Evolutionary conservation across 1,140 invertebrate genomes (phyloP).

Genomic region (Drosophila littoralis): DNA sequence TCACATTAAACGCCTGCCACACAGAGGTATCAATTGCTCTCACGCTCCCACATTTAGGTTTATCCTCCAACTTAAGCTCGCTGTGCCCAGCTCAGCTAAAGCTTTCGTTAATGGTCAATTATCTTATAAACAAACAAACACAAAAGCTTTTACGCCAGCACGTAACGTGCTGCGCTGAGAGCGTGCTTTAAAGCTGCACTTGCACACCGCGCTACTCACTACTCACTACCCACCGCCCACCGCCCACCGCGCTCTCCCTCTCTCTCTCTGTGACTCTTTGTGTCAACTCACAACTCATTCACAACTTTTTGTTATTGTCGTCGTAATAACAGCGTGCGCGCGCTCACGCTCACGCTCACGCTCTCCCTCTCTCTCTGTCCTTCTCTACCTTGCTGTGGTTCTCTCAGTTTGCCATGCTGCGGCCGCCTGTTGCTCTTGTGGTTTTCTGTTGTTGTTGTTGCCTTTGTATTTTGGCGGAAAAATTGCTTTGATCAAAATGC

Average conservation of each 20-base stretch:
- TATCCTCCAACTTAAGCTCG: neutral
- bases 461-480: conserved; percentile 82
- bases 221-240: neutral
- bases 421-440: conserved; percentile 46
- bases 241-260: neutral
- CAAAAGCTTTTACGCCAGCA: conserved; percentile 1
- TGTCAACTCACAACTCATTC: conserved; percentile 37
- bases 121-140: neutral
- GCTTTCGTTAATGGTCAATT: neutral
- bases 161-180: neutral
- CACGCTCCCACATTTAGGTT: too few relatives aligned
- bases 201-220: too few relatives aligned
- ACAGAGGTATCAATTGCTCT: neutral
- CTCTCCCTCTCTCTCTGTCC: conserved; percentile 2
- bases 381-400: conserved; percentile 4
- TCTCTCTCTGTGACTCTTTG: neutral
- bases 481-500: conserved; percentile 85
- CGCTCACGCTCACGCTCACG: neutral
- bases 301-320: conserved; percentile 44
- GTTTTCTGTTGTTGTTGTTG: conserved; percentile 48
- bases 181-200: neutral
- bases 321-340: conserved; percentile 28
- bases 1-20: too few relatives aligned
- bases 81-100: neutral
- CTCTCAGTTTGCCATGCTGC: conserved; percentile 12